Conservation (phyloP, 2,797 vertebrate genomes). For the Chelidonichthys spinosus region DNA sequence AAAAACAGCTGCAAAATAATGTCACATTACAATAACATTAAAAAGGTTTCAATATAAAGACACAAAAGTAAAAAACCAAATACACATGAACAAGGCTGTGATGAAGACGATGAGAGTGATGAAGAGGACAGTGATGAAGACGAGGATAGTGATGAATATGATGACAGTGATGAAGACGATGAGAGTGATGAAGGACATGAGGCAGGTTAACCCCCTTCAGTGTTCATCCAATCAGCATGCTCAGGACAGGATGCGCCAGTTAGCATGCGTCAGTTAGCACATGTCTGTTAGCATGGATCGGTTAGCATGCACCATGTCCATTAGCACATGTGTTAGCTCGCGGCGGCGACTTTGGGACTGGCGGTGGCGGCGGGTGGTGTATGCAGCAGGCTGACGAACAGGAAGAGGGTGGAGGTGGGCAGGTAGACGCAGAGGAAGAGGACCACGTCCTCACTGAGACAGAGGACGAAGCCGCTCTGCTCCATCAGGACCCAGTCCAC, state of each 20-base stretch:
- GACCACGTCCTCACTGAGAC: conserved; percentile 92
- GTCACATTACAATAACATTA: background rate
- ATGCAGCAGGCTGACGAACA: conserved; percentile 90
- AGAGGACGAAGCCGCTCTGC: conserved; percentile 87
- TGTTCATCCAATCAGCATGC: conserved; percentile 1
- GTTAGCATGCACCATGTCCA: background rate
- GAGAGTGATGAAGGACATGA: conserved; percentile 28
- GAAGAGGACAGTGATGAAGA: conserved; percentile 25
- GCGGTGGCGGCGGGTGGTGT: conserved; percentile 52
- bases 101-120: conserved; percentile 5
- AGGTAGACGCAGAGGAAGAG: conserved; percentile 95
- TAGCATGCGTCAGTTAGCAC: conserved; percentile 34
- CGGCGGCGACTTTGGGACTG: conserved; percentile 15
- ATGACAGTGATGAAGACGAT: conserved; percentile 27
- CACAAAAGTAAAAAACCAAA: conserved; percentile 55
- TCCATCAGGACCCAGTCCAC: conserved; percentile 93
- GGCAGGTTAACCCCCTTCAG: conserved; percentile 18
- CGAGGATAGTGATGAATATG: conserved; percentile 21
- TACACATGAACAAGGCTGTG: conserved; percentile 18
- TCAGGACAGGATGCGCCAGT: background rate
- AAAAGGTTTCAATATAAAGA: conserved; percentile 37
- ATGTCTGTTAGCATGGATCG: conserved; percentile 4
- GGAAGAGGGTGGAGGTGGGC: conserved; percentile 94
- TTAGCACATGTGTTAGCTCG: conserved; percentile 24
- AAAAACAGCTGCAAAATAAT: conserved; percentile 29